A percentile compares a stretch with the other conserved stretches of the same genome.
phyloP scores from a whole-genome alignment of 1,140 invertebrate species.

The Polyergus mexicanus region DNA sequence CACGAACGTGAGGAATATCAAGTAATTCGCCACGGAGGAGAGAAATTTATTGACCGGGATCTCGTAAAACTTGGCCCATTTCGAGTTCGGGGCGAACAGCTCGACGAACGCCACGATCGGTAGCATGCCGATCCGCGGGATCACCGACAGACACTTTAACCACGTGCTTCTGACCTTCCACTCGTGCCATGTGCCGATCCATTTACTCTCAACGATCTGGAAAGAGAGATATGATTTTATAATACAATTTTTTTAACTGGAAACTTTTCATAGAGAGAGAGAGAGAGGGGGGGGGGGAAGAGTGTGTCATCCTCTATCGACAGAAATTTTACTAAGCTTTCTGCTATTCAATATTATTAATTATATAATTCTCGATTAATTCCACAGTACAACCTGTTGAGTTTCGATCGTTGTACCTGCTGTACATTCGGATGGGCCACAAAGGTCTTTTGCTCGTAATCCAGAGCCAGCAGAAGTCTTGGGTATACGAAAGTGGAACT shows the following conservation, averaged over 20 bases:
- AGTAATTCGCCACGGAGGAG: conserved; percentile 88
- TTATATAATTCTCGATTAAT: background rate
- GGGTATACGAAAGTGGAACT: conserved; percentile 86
- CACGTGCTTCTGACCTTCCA: conserved; percentile 85
- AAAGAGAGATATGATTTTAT: conserved; percentile 27
- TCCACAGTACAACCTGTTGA: background rate
- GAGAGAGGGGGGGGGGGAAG: no score
- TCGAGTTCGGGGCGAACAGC: conserved; percentile 83
- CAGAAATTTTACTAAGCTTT: no score
- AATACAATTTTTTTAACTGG: conserved; percentile 3
- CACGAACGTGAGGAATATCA: conserved; percentile 88
- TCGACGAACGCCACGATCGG: conserved; percentile 85
- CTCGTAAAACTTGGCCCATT: conserved; percentile 82
- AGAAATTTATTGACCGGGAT: conserved; percentile 88
- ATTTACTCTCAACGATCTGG: conserved; percentile 77
- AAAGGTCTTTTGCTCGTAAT: conserved; percentile 91
- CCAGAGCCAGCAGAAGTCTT: conserved; percentile 90
- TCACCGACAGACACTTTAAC: conserved; percentile 79
- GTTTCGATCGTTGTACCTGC: conserved; percentile 84
- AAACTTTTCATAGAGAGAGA: background rate
- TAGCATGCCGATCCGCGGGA: conserved; percentile 84
- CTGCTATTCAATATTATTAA: no score
- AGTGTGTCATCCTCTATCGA: background rate
- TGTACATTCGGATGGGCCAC: conserved; percentile 92
- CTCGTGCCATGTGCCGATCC: conserved; percentile 88